phyloP scores from a whole-genome alignment of 2,888 invertebrate species.

The Metellina segmentata region DNA sequence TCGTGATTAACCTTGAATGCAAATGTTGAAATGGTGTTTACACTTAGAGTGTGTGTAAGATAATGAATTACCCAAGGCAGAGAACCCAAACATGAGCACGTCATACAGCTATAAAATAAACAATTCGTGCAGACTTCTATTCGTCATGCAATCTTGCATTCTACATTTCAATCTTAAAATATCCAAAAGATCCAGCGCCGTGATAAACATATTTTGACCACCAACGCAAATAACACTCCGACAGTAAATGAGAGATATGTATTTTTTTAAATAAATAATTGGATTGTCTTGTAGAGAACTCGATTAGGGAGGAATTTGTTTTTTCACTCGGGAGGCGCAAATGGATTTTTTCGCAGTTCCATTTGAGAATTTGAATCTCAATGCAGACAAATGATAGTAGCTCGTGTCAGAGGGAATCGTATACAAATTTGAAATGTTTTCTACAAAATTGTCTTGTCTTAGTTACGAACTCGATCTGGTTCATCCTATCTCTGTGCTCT shows the following conservation, averaged over 20 bases:
- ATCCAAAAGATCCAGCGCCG: neutral
- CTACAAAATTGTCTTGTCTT: too few species aligned
- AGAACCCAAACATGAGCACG: too few species aligned
- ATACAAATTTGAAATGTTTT: constrained; percentile 10
- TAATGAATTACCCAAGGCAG: too few species aligned
- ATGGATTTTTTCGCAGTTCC: constrained; percentile 9
- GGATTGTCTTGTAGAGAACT: constrained; percentile 37
- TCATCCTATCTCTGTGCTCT: too few species aligned
- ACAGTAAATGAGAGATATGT: constrained; percentile 10
- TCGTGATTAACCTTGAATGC: too few species aligned
- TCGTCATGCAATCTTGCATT: too few species aligned
- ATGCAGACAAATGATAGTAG: constrained; percentile 42
- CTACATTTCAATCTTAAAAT: too few species aligned
- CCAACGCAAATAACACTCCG: neutral
- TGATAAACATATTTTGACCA: constrained; percentile 22
- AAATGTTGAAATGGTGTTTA: too few species aligned
- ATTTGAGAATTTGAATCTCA: constrained; percentile 45
- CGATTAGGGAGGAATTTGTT: constrained; percentile 20
- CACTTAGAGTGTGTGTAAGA: too few species aligned
- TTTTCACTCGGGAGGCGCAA: constrained; percentile 14
- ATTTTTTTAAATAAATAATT: constrained; percentile 35
- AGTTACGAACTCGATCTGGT: too few species aligned
- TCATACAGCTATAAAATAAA: too few species aligned
- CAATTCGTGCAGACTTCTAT: too few species aligned
- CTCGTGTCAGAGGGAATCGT: neutral